These are phyloP conservation scores for Pristiophorus japonicus DNA, from an alignment of 2,113 vertebrate genomes.

Conservation along the genomic window DNA sequence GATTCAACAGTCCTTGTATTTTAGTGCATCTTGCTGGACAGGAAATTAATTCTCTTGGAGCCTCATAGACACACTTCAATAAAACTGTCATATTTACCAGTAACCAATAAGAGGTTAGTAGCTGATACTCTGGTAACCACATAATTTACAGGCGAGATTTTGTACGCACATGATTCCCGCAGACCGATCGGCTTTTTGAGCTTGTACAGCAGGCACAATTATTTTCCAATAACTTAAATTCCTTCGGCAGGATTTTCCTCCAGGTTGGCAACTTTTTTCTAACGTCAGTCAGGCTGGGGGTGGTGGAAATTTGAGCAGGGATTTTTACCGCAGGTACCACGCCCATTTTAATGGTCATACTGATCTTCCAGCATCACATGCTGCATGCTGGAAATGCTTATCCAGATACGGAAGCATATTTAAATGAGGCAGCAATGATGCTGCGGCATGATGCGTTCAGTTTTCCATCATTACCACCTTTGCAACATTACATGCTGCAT, in stretches of 20 bases:
- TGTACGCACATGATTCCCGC: background rate
- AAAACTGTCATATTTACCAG: too few species aligned
- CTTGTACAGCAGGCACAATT: background rate
- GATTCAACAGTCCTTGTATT: too few species aligned
- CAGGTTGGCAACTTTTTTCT: background rate
- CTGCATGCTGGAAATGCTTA: background rate
- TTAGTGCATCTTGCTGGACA: too few species aligned
- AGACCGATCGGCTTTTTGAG: background rate
- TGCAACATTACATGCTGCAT: background rate
- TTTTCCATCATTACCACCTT: background rate
- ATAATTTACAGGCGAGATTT: too few species aligned
- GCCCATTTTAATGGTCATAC: too few species aligned
- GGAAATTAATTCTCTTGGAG: too few species aligned
- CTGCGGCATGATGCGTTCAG: background rate
- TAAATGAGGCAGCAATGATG: background rate
- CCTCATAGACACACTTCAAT: too few species aligned
- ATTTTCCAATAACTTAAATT: background rate
- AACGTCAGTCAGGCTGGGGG: background rate
- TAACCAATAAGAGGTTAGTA: too few species aligned
- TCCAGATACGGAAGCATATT: background rate
- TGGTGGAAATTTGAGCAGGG: background rate
- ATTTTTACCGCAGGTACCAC: too few species aligned
- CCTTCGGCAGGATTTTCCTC: background rate
- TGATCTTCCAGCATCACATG: background rate
- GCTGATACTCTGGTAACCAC: too few species aligned